Evolutionary conservation across 2,888 invertebrate genomes (phyloP).

Genomic region (Athalia cordata): DNA sequence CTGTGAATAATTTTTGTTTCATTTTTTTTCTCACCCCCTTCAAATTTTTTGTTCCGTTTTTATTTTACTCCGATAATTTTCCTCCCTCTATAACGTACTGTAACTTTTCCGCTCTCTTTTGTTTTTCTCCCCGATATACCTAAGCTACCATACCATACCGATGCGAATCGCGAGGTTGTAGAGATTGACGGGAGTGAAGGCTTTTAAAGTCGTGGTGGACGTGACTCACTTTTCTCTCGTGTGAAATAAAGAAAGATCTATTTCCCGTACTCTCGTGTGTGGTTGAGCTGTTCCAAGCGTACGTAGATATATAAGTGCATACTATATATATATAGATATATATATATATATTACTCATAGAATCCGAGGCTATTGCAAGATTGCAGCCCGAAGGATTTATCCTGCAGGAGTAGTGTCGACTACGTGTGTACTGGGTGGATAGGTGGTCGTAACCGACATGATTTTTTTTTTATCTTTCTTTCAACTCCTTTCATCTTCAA

Average conservation of each 20-base stretch:
- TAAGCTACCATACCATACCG: no score
- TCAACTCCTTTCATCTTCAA: background rate
- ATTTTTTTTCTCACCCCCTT: background rate
- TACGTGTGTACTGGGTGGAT: no score
- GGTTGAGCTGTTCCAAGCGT: background rate
- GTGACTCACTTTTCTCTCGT: conserved; percentile 12
- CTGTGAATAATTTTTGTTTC: background rate
- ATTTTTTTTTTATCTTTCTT: background rate
- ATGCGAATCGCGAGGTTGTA: background rate
- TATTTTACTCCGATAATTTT: background rate
- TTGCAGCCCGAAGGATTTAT: conserved; percentile 10
- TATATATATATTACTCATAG: conserved; percentile 1
- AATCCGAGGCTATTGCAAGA: conserved; percentile 20
- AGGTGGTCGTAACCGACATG: background rate
- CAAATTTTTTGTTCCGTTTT: no score
- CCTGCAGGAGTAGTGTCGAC: background rate
- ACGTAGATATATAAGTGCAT: background rate
- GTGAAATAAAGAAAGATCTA: conserved; percentile 28
- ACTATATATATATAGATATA: background rate
- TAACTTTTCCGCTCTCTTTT: background rate
- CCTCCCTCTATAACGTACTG: background rate
- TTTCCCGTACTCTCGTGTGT: conserved; percentile 8
- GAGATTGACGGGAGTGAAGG: conserved; percentile 11
- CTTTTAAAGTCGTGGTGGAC: conserved; percentile 27
- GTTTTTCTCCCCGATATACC: background rate